Conservation (phyloP, 2,797 vertebrate genomes). For the Channa striata region DNA sequence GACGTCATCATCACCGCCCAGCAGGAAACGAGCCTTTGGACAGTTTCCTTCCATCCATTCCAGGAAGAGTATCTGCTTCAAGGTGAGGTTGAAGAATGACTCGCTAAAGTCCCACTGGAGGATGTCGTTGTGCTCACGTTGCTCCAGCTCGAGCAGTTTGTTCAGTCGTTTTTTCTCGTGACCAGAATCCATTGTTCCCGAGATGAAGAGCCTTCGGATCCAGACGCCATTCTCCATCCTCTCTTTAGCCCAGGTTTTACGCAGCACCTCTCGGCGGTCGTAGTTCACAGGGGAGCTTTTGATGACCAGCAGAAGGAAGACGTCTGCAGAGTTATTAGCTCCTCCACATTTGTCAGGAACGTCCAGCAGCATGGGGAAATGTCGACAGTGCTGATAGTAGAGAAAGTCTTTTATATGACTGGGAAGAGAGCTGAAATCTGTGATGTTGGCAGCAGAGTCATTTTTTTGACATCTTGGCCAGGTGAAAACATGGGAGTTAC, state of each 20-base stretch:
- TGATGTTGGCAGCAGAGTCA: constrained; percentile 42
- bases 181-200: constrained; percentile 42
- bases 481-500: neutral
- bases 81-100: constrained; percentile 89
- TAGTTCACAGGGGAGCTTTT: constrained; percentile 87
- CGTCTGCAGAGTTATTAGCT: constrained; percentile 27
- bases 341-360: constrained; percentile 80
- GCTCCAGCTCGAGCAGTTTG: constrained; percentile 82
- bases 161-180: constrained; percentile 71
- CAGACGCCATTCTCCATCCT: constrained; percentile 61
- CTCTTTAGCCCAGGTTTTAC: constrained; percentile 88
- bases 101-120: constrained; percentile 89
- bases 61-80: constrained; percentile 90
- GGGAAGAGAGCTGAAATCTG: constrained; percentile 76
- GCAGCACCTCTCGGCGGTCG: constrained; percentile 85
- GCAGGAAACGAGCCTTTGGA: constrained; percentile 76
- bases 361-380: constrained; percentile 78
- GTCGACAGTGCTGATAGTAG: constrained; percentile 83
- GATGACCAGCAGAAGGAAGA: constrained; percentile 88
- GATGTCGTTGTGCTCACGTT: constrained; percentile 76
- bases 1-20: constrained; percentile 88
- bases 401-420: constrained; percentile 80
- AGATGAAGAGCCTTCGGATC: constrained; percentile 85
- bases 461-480: constrained; percentile 69
- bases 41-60: constrained; percentile 84